Evolutionary conservation across 2,888 invertebrate species (phyloP).

Genomic region (Papilio elwesi): DNA sequence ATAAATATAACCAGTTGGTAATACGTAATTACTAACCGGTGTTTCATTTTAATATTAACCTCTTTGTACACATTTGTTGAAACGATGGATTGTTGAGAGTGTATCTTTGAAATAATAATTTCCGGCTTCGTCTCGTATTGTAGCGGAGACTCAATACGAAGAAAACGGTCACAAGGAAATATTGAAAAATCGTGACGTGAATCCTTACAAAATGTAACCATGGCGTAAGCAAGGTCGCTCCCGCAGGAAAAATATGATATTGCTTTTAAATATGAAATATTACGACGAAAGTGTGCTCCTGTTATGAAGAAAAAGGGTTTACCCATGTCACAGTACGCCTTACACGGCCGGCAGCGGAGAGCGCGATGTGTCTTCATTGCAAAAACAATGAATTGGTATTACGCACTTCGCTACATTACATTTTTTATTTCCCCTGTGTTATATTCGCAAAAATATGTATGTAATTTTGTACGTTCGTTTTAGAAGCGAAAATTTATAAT

Average conservation of each 20-base stretch:
- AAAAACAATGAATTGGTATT: slow-evolving; percentile 73
- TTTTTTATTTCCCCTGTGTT: slow-evolving; percentile 19
- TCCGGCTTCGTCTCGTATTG: neutral
- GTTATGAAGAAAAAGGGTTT: slow-evolving; percentile 78
- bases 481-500: neutral
- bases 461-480: neutral
- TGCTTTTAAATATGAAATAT: slow-evolving; percentile 81
- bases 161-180: slow-evolving; percentile 22
- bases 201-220: slow-evolving; percentile 36
- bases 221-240: slow-evolving; percentile 45
- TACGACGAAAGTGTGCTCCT: slow-evolving; percentile 65
- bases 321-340: slow-evolving; percentile 69
- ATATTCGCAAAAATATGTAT: slow-evolving; percentile 4
- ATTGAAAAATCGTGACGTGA: slow-evolving; percentile 38
- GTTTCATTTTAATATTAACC: neutral
- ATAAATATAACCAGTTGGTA: too few relatives aligned
- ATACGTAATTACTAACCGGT: too few relatives aligned
- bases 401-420: slow-evolving; percentile 42
- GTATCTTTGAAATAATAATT: slow-evolving; percentile 11
- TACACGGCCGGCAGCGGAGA: slow-evolving; percentile 35
- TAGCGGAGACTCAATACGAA: slow-evolving; percentile 15
- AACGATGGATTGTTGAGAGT: neutral
- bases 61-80: slow-evolving; percentile 2
- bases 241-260: slow-evolving; percentile 73
- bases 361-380: slow-evolving; percentile 71